Base-by-base conservation (phyloP, 2,113 vertebrate genomes). In the Thinocorus orbignyianus region DNA sequence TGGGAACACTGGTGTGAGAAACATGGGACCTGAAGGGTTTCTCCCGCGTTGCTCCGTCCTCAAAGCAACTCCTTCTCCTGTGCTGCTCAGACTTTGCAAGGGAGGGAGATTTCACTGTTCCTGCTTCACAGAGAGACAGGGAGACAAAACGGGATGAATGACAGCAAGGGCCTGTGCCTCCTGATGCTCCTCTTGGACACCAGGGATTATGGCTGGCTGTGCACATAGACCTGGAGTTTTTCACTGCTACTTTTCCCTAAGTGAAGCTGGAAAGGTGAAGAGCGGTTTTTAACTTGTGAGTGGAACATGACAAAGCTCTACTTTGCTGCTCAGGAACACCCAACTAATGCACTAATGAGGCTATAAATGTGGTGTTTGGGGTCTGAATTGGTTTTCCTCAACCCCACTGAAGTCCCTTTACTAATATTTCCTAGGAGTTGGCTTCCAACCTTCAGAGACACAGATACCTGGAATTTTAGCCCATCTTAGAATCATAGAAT, bases 401-500 rank as follows among this genome's bases (percentile, higher is more conserved):
- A 2, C 19, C n/a, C 44, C n/a, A 28, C 3, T 17, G 35, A 42
- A 1, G 1, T 35, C 3, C 1, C 2, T 3, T 54, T 31, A 33
- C 39, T 65, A 24, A 5, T 76, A 35, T 54, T 64, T 74, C 65
- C 41, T 62, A 18, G 23, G 9, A 49, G 2, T 1, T 77, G 10
- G 7, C 15, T n/a, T 86, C 58, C 78, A 37, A 54, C 18, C 6
- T 25, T 81, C 39, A 61, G 62, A 82, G 33, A 64, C 3, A 24
- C 3, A 20, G 22, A 18, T 15, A 42, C 70, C 20, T 52, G 31
- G 81, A 33, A 31, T 41, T 48, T 9, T 12, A 61, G 12, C 28
- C 23, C 9, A 13, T 62, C 3, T 57, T 2, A 1, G 41, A 41
- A 13, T 41, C 41, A 41, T 41, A 41, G 41, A 41, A 41, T 41